Evolutionary conservation across 1,140 invertebrate genomes (phyloP), one percentile per base, ranked within the genome.

Genomic region (Heliconius hermathena): DNA sequence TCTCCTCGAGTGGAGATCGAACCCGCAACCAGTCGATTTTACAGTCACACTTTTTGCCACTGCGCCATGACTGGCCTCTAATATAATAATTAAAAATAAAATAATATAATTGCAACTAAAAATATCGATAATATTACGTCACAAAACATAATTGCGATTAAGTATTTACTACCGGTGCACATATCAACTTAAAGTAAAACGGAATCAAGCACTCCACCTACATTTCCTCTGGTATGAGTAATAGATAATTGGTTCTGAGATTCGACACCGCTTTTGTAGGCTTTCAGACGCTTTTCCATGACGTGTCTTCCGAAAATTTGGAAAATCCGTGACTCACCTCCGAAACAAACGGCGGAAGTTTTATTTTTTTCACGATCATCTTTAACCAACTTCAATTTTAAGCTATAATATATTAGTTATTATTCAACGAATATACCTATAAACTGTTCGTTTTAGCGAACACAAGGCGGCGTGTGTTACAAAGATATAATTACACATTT

Each of bases 271-370:
- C 84, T 85, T 85, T 94, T 92, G 86, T 91, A 90, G 88, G 92
- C 84, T 93, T 93, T 93, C 92, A 87, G 86, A 73, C 81, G 78
- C 73, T 85, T 85, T 88, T 84, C 84, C 74, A 70, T 85, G 82
- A 84, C 84, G 84, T 77, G 76, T 78, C 80, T 86, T 85, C 83
- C 85, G 90, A 91, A 93, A 94, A 94, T 91, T 93, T 87, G 89
- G 91, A 82, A 93, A 93, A 90, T 89, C 88, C 90, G 81, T 93
- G 92, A 93, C 85, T 93, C 91, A 93, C 80, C 81, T 72, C 18
- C 83, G 77, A 89, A 84, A 86, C 87, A 85, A 86, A 74, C 81
- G 77, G 77, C 85, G 89, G 89, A 90, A 82, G 79, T 80, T 46
- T 46, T 46, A 36, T 36, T 80, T 80, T 80, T 71, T 66, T 54